Evolutionary conservation across 2,113 vertebrate species (phyloP), one percentile per base, ranked within the genome.

Genomic region (Serinus canaria): DNA sequence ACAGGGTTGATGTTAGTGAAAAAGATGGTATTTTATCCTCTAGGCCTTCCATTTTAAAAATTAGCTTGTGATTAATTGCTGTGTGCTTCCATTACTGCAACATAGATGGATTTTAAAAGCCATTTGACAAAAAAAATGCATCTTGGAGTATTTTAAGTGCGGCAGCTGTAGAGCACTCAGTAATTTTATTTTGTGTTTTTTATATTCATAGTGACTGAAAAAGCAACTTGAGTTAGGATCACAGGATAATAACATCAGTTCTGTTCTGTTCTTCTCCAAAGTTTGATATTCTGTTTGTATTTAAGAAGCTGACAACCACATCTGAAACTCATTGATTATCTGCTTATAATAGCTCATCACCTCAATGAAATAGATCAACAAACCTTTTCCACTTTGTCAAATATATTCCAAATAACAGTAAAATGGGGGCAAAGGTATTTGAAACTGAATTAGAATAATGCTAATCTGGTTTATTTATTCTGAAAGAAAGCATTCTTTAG

Each of bases 291-390:
- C 50, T 85, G 27, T 77, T 79, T 66, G 9, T 87, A 13, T 76
- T 89, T 80, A 59, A 69, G 70, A 73, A 85, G 41, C 25, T 91
- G 77, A 79, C 49, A 84, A 23, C 66, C 37, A 28, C 73, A 75
- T 83, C 81, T 94, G 89, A 92, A 91, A 39, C n/a, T 84, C 74
- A 89, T 62, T 94, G 94, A 79, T 95, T 82, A 85, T 47, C 74
- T 92, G n/a, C 31, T 66, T 87, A 37, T 94, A 87, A 68, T 53
- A 69, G 23, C 25, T 87, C 46, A 47, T 83, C 8, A 2, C 87
- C 55, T 84, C 5, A 7, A 70, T 2, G 5, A 63, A 95, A 77
- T 10, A 70, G 12, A 87, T 70, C 67, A 73, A 83, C 53, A 80
- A 74, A 73, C 46, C 3, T 93, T 93, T 80, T 63, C 74, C 27